phyloP scores from a whole-genome alignment of 1,140 invertebrate genomes.

The Drosophila nannoptera region DNA sequence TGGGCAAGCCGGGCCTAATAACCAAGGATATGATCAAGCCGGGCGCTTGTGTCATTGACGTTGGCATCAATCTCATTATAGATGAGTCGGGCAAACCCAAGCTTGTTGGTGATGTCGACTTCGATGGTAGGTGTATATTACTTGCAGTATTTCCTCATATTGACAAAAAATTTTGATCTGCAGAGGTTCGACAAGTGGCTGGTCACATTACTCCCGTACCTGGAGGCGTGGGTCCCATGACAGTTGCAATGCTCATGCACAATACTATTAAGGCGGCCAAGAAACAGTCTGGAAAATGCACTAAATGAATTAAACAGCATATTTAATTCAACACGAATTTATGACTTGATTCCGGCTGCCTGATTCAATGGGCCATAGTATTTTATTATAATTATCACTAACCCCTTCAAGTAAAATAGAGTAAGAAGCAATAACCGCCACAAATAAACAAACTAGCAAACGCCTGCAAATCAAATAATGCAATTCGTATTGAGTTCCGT shows the following conservation, averaged over 20 bases:
- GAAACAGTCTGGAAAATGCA: conserved; percentile 48
- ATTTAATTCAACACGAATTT: conserved; percentile 24
- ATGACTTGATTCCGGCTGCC: conserved; percentile 11
- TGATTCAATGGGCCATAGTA: conserved; percentile 45
- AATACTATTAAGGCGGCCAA: conserved; percentile 88
- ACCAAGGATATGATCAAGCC: conserved; percentile 92
- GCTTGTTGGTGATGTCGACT: conserved; percentile 94
- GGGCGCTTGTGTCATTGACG: conserved; percentile 92
- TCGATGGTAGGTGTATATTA: conserved; percentile 81
- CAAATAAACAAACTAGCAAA: conserved; percentile 17
- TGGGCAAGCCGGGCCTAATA: conserved; percentile 89
- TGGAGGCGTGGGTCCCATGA: conserved; percentile 94
- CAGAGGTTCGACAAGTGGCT: conserved; percentile 87
- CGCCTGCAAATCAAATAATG: neutral
- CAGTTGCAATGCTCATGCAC: conserved; percentile 92
- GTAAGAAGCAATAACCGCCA: conserved; percentile 12
- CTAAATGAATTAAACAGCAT: neutral
- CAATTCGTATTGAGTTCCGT: neutral
- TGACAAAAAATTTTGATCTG: conserved; percentile 33
- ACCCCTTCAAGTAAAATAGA: conserved; percentile 12
- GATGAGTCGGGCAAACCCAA: conserved; percentile 84
- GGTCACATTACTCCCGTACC: conserved; percentile 92
- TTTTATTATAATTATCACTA: conserved; percentile 59
- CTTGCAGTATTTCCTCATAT: neutral
- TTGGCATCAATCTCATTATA: conserved; percentile 89